Base-by-base conservation (phyloP, 92 coral and sea anemone genomes). In the Diadumene lineata region DNA sequence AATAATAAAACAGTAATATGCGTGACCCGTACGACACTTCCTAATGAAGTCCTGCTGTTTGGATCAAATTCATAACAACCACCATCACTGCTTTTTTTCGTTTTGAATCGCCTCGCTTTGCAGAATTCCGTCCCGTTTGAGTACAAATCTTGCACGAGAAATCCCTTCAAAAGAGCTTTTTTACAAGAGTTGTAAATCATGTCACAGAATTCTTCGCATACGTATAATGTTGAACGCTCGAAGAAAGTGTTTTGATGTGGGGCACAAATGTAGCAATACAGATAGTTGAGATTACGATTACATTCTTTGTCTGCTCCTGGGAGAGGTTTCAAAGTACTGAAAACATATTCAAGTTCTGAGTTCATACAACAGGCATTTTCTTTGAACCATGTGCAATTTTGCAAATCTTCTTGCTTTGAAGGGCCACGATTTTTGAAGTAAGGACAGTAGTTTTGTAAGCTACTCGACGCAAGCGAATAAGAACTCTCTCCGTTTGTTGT, bases 371-470 rank as follows among this genome's bases (percentile, higher is more conserved):
- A 96, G 2, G 99, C 81, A 38, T 84, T 92, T 9, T 96, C 99
- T 66, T 84, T 82, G 74, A 86, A 96, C 99, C 99, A 96, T 2
- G 85, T 92, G 72, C 99, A 96, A 70, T 96, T 96, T 30, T 74
- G 70, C 25, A 96, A 76, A 70, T 89, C 77, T 0, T 65, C 87
- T 70, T 96, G 99, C 26, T 80, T 88, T 23, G 88, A 81, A 30
- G 99, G 99, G 0, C 94, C 97, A 26, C 99, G 87, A 66, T 96
- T 96, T 23, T 90, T 87, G 76, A 96, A 96, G 66, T 92, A 96
- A 11, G 99, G 99, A 69, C 99, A 96, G 82, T 89, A 96, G 55
- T 89, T 81, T 28, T 87, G 31, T 24, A 51, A 21, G 30, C 64
- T 16, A 56, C 32, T 18, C 1, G 50, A 33, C 18, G 60, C 62